Percentiles rank a stretch among this genome's conserved stretches.
These are phyloP conservation scores for Cepaea hortensis DNA, from an alignment of 2,888 invertebrate species.

Conservation along the genomic window DNA sequence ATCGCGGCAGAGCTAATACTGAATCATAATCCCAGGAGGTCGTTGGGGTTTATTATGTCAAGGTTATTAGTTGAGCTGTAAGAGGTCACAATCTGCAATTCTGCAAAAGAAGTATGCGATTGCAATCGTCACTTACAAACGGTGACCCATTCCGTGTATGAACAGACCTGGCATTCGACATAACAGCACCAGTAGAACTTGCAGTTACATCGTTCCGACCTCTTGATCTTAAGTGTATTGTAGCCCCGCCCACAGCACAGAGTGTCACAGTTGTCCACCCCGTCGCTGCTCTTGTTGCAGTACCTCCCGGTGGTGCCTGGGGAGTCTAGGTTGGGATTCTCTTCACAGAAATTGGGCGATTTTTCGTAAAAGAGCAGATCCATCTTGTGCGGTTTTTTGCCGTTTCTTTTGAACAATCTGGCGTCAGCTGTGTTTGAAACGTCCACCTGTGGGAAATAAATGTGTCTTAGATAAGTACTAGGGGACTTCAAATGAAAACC, in stretches of 20 bases:
- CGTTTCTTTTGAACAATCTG: conserved; percentile 58
- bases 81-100: not conserved
- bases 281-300: conserved; percentile 71
- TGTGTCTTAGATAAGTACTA: not conserved
- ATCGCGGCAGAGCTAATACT: not conserved
- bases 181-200: conserved; percentile 76
- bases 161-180: conserved; percentile 75
- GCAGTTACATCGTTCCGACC: conserved; percentile 73
- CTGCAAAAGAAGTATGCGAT: not conserved
- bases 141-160: conserved; percentile 85
- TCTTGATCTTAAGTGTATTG: conserved; percentile 79
- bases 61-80: not conserved
- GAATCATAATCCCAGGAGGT: not conserved
- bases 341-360: conserved; percentile 93
- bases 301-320: conserved; percentile 72
- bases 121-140: conserved; percentile 85
- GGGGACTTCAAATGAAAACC: too few relatives aligned
- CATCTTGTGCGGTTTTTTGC: conserved; percentile 60
- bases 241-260: conserved; percentile 73
- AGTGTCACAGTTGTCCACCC: conserved; percentile 70
- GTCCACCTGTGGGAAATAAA: conserved; percentile 57
- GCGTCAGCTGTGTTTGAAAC: conserved; percentile 62
- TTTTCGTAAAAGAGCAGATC: conserved; percentile 91
- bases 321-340: conserved; percentile 70
- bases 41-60: not conserved